Percentiles rank a stretch among this genome's conserved stretches.
Conservation (phyloP, 2,797 vertebrate species). For the Melanotaenia pygmaea region DNA sequence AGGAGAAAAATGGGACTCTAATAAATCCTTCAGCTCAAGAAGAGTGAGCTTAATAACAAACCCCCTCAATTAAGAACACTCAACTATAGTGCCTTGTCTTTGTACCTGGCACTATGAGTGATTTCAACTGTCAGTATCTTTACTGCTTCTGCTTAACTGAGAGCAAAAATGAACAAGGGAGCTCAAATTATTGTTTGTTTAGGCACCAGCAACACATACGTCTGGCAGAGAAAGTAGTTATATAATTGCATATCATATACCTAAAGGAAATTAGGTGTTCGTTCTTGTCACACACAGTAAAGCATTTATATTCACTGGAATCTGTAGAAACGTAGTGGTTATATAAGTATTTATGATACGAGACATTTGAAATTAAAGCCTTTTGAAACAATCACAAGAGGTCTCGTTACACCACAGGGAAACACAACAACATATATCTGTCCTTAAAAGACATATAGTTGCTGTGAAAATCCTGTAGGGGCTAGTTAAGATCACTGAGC, state of each 20-base stretch:
- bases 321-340: constrained; percentile 9
- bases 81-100: constrained; percentile 53
- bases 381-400: background rate
- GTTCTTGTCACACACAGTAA: constrained; percentile 17
- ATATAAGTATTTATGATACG: background rate
- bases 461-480: too few species aligned
- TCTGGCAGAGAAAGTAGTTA: constrained; percentile 14
- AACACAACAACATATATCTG: background rate
- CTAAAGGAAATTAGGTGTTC: constrained; percentile 8
- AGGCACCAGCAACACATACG: constrained; percentile 5
- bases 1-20: constrained; percentile 61
- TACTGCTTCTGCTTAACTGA: constrained; percentile 25
- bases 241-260: constrained; percentile 16
- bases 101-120: constrained; percentile 31
- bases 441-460: background rate
- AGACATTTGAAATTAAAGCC: constrained; percentile 9
- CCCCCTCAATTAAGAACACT: constrained; percentile 61
- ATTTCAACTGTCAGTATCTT: constrained; percentile 35
- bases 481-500: too few species aligned
- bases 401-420: background rate
- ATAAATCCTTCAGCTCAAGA: constrained; percentile 72
- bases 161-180: constrained; percentile 27
- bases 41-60: constrained; percentile 63
- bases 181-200: constrained; percentile 41
- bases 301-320: constrained; percentile 16